Base-by-base conservation (phyloP, 2,797 vertebrate species). In the Xenops minutus region DNA sequence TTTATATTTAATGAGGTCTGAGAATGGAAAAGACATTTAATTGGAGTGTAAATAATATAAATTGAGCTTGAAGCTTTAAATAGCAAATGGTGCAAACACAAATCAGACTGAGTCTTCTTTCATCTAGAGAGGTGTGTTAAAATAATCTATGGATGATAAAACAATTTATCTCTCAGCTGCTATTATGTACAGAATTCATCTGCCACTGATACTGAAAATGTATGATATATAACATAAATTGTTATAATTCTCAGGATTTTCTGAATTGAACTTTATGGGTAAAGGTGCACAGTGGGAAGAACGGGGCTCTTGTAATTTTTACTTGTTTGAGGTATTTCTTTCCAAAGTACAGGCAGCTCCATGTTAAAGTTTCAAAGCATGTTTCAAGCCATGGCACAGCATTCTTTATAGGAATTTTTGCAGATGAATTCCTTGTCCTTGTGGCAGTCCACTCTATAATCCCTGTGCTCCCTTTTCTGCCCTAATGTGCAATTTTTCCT, bases 401-500 rank as follows among this genome's bases (percentile, higher is more conserved):
- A 82, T 67, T 92, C 34, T 74, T 93, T 76, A 64, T 20, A 77
- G 29, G 34, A 67, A 43, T 36, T 77, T 79, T 91, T 91, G 30
- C 37, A 74, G 77, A 85, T 85, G 7, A 89, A 89, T 94, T 91
- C 56, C 56, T 82, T 85, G 78, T 85, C 83, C 67, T 89, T 85
- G 37, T 82, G 51, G 55, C 59, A 87, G 59, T 49, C 44, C 52
- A 64, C 19, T 82, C 27, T 44, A 85, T 87, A 93, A 92, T 89
- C 78, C 82, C 55, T 48, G 23, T 58, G 36, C n/a, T 91, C 46
- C 56, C 36, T 75, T 92, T 92, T 56, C 64, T 88, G 46, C 34
- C 48, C 54, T 77, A 87, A 80, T 55, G 68, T 78, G 29, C 39
- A 72, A 79, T 91, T 59, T 93, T 95, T 96, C 61, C 54, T 59